Conservation (phyloP, 2,888 invertebrate genomes). For the Clostera curtula region DNA sequence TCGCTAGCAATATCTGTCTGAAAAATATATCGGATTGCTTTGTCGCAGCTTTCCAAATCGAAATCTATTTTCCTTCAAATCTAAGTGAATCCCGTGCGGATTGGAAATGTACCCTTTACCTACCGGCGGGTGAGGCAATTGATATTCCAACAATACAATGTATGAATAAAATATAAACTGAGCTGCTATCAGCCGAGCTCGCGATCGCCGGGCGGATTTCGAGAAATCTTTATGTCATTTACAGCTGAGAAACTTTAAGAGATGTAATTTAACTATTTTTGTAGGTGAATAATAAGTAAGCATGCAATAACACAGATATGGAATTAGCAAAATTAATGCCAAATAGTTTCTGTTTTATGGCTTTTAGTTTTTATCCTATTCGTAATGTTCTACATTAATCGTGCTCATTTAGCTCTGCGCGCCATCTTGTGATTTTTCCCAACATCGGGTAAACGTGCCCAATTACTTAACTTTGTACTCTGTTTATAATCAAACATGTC, state of each 20-base stretch:
- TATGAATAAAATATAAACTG: slow-evolving; percentile 75
- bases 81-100: slow-evolving; percentile 76
- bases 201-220: slow-evolving; percentile 55
- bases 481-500: too few relatives aligned
- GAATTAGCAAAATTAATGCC: too few relatives aligned
- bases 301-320: too few relatives aligned
- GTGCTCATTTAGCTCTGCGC: too few relatives aligned
- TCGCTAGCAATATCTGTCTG: slow-evolving; percentile 75
- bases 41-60: slow-evolving; percentile 75
- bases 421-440: too few relatives aligned
- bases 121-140: slow-evolving; percentile 74
- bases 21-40: slow-evolving; percentile 76
- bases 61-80: slow-evolving; percentile 76
- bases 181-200: slow-evolving; percentile 67
- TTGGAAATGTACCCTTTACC: slow-evolving; percentile 76
- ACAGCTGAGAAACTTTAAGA: slow-evolving; percentile 9
- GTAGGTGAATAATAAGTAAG: too few relatives aligned
- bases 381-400: too few relatives aligned
- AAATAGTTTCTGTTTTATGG: too few relatives aligned
- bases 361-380: too few relatives aligned
- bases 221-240: slow-evolving; percentile 42
- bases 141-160: slow-evolving; percentile 76
- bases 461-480: too few relatives aligned
- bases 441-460: too few relatives aligned
- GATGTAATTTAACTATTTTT: too few relatives aligned